Percentiles rank a stretch among this genome's conserved stretches.
Evolutionary conservation across 2,888 invertebrate genomes (phyloP).

Genomic region (Lasius platythorax): DNA sequence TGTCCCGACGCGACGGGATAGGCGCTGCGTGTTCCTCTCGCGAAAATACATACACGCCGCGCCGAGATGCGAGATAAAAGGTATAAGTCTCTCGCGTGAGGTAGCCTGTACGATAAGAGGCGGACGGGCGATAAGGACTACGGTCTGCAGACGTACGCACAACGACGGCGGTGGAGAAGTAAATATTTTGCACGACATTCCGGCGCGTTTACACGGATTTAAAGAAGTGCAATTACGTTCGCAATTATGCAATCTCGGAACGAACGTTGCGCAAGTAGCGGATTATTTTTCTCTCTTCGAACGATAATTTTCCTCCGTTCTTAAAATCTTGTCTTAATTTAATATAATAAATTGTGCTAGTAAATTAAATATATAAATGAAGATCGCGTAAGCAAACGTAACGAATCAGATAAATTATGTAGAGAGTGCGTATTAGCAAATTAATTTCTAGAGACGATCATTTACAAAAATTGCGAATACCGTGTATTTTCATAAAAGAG

Average conservation of each 20-base stretch:
- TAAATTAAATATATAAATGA: background rate
- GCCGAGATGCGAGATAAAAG: constrained; percentile 51
- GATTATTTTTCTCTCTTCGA: background rate
- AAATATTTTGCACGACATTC: constrained; percentile 50
- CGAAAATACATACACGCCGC: constrained; percentile 45
- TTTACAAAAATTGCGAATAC: background rate
- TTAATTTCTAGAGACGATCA: background rate
- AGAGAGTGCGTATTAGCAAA: background rate
- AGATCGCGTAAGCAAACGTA: background rate
- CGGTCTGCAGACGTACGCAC: constrained; percentile 32
- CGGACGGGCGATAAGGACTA: constrained; percentile 30
- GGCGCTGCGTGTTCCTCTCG: constrained; percentile 17
- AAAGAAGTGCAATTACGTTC: constrained; percentile 38
- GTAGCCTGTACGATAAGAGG: constrained; percentile 48
- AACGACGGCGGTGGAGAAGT: constrained; percentile 33
- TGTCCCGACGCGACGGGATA: constrained; percentile 16
- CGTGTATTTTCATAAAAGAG: background rate
- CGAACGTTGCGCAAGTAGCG: background rate
- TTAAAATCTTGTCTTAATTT: background rate
- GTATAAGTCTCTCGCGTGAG: constrained; percentile 48
- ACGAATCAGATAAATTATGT: constrained; percentile 10
- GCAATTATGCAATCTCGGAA: constrained; percentile 48
- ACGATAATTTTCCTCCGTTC: background rate
- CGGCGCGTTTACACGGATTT: constrained; percentile 35
- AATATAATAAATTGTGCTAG: constrained; percentile 2